Evolutionary conservation across 2,113 vertebrate species (phyloP), one percentile per base, ranked within the genome.

Genomic region (Neolamprologus ventralis): DNA sequence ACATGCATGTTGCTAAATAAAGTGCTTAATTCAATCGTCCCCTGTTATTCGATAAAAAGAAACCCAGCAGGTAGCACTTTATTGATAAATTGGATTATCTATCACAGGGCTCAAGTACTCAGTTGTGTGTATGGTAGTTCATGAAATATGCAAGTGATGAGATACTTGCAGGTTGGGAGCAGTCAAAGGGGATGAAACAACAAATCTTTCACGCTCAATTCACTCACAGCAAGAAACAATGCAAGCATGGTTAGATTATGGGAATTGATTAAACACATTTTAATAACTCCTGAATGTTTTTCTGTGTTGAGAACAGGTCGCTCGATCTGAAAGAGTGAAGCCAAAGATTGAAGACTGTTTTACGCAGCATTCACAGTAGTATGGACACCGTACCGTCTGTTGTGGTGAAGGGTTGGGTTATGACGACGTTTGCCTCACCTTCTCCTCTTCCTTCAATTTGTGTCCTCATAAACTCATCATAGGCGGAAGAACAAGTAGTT

Each of bases 341-440:
- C 37, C 37, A 45, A 23, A 26, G 13, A 26, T 13, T 4, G 21
- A 10, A 73, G 68, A 45, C 21, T 16, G 68, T 9, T 26, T 23
- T 9, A 4, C 5, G 13, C 65, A 71, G 37, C 11, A 9, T 45
- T 8, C 5, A 0, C 37, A 26, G 1, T 26, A 7, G 9, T 1
- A 0, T 23, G 21, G 37, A 26, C 5, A 1, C 2, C 2, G 2
- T 10, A 73, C 21, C 1, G 1, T 23, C 5, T 73, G 68, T 17
- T 7, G 40, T 17, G 40, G 40, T 26, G 68, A 17, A 14, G 12
- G 7, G 54, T 14, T 2, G 54, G 0, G 57, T 33, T 31, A 31
- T 31, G 57, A 17, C 2, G 5, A 10, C 8, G 3, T 60, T 17
- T 1, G 57, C 23, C 57, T 1, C 14, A 0, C 7, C 8, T 14